A percentile compares a stretch with the other conserved stretches of the same genome.
These are phyloP conservation scores for Eulemur rubriventer DNA, from an alignment of 2,797 vertebrate species.

Conservation along the genomic window DNA sequence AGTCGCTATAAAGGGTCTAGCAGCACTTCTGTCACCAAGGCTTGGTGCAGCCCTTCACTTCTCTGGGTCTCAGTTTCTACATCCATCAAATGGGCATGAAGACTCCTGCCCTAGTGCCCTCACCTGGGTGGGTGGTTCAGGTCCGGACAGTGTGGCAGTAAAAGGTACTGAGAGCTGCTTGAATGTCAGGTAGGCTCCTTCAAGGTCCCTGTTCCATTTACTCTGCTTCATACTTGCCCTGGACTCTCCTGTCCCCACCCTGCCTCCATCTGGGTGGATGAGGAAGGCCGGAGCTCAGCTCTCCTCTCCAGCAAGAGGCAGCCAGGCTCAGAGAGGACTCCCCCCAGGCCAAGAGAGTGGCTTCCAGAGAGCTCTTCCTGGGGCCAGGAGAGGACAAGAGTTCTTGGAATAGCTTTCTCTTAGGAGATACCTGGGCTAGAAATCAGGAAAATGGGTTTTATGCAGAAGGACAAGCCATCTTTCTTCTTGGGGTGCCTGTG, in stretches of 20 bases:
- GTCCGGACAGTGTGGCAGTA: neutral
- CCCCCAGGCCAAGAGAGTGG: neutral
- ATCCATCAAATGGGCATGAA: neutral
- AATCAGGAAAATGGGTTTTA: neutral
- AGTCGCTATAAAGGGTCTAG: neutral
- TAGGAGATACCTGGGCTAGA: neutral
- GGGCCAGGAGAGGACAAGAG: neutral
- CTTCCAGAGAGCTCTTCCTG: neutral
- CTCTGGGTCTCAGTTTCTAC: neutral
- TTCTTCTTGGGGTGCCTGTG: neutral
- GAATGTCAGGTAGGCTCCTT: neutral
- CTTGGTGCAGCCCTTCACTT: neutral
- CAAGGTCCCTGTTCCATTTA: neutral
- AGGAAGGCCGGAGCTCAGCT: neutral
- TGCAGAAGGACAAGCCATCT: neutral
- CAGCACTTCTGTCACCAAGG: neutral
- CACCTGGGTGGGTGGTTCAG: accelerated
- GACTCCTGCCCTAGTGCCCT: neutral
- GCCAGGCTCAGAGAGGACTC: neutral
- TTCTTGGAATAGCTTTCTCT: neutral
- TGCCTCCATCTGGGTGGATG: too few species aligned
- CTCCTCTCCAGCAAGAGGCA: neutral
- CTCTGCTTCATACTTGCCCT: neutral
- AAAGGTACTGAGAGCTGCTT: neutral
- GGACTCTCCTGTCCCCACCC: neutral